phyloP scores from a whole-genome alignment of 1,140 invertebrate genomes.

The Drosophila elegans region DNA sequence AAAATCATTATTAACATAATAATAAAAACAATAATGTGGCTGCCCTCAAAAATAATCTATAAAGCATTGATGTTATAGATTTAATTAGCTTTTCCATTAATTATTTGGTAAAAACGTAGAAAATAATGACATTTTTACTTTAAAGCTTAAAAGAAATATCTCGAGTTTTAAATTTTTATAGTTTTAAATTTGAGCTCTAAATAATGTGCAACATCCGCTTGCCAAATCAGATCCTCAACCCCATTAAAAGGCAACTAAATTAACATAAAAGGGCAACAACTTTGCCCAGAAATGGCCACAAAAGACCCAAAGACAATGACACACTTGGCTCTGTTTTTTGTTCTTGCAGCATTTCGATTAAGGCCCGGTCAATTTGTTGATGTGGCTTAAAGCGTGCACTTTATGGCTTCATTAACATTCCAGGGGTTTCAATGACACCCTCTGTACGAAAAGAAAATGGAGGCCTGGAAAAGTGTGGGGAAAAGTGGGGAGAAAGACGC shows the following conservation, averaged over 20 bases:
- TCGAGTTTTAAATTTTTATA: neutral
- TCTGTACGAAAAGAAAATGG: neutral
- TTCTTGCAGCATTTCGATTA: conserved; percentile 43
- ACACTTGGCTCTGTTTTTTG: neutral
- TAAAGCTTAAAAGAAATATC: too few relatives aligned
- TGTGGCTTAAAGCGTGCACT: conserved; percentile 61
- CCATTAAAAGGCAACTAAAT: conserved; percentile 32
- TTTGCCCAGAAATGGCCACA: conserved; percentile 8
- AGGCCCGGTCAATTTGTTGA: conserved; percentile 53
- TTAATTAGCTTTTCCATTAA: too few relatives aligned
- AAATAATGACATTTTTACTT: too few relatives aligned
- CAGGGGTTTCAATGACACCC: conserved; percentile 60
- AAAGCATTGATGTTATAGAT: too few relatives aligned
- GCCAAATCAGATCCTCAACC: conserved; percentile 22
- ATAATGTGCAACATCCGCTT: conserved; percentile 27
- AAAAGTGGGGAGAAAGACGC: neutral
- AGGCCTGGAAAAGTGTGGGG: neutral
- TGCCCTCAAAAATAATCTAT: too few relatives aligned
- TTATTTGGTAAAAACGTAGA: too few relatives aligned
- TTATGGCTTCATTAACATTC: conserved; percentile 81
- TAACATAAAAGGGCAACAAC: conserved; percentile 33
- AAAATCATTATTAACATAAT: too few relatives aligned
- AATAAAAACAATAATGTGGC: too few relatives aligned
- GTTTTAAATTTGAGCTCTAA: neutral
- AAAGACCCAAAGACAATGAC: conserved; percentile 19